A percentile compares a stretch with the other conserved stretches of the same genome.
phyloP scores from a whole-genome alignment of 2,888 invertebrate genomes.

The Volucella bombylans region DNA sequence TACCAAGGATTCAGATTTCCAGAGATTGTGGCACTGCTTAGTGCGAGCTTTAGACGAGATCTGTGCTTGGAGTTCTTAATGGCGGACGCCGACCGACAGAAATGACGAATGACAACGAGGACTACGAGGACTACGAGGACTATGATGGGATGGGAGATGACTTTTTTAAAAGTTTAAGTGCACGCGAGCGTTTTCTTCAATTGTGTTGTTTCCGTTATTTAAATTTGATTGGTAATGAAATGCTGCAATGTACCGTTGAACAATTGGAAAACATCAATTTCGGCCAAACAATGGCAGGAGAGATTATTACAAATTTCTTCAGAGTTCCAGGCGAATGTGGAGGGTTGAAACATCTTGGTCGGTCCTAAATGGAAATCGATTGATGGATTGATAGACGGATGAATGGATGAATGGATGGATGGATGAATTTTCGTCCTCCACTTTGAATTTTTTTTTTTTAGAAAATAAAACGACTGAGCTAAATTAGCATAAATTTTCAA shows the following conservation, averaged over 20 bases:
- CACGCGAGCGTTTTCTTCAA: conserved; percentile 39
- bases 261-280: conserved; percentile 65
- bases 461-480: neutral
- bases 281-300: conserved; percentile 38
- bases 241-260: conserved; percentile 62
- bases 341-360: conserved; percentile 16
- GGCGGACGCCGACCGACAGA: conserved; percentile 9
- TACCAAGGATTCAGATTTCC: conserved; percentile 58
- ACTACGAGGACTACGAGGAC: no score
- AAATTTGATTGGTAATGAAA: conserved; percentile 70
- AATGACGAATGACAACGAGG: neutral
- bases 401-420: conserved; percentile 11
- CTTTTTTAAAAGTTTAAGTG: conserved; percentile 7
- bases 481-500: conserved; percentile 9
- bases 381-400: conserved; percentile 6
- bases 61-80: conserved; percentile 24
- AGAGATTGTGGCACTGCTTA: conserved; percentile 15
- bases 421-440: neutral
- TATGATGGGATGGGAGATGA: no score
- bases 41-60: neutral
- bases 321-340: neutral
- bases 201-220: conserved; percentile 58
- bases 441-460: neutral
- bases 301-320: conserved; percentile 18
- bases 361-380: conserved; percentile 21